Percentiles rank a stretch among this genome's conserved stretches.
These are phyloP conservation scores for Carollia perspicillata DNA, from an alignment of 2,113 vertebrate species.

Conservation along the genomic window DNA sequence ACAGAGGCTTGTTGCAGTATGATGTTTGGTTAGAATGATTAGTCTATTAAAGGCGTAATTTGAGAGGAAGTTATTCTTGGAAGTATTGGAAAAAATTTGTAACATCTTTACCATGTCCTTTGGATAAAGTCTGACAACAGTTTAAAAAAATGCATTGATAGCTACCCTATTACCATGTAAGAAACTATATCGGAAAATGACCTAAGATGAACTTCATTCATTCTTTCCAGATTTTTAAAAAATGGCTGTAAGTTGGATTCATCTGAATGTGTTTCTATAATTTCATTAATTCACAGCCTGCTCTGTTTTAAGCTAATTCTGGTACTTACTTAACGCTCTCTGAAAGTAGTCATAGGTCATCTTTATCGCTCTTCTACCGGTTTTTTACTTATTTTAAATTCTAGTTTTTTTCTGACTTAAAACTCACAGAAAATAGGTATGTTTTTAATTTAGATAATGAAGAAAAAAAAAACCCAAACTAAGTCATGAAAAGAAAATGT, in stretches of 20 bases:
- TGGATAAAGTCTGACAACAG: background rate
- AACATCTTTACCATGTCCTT: background rate
- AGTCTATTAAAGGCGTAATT: background rate
- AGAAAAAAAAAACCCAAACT: background rate
- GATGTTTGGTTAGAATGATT: background rate
- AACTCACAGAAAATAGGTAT: background rate
- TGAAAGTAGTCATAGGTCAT: background rate
- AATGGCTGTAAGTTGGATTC: background rate
- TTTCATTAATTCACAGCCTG: background rate
- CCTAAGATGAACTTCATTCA: background rate
- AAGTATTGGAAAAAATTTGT: background rate
- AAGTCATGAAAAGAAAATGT: background rate
- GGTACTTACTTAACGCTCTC: background rate
- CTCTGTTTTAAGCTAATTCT: background rate
- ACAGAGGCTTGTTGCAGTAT: background rate
- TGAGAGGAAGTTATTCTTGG: background rate
- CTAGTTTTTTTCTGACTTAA: background rate
- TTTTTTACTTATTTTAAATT: background rate
- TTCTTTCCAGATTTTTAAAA: background rate
- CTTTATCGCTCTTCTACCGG: background rate
- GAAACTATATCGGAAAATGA: background rate
- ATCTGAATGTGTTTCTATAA: background rate
- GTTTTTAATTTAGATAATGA: background rate
- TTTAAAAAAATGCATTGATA: background rate
- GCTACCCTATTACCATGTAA: background rate